Evolutionary conservation across 2,888 invertebrate genomes (phyloP), one percentile per base, ranked within the genome.

Genomic region (Polyommatus iphigenia): DNA sequence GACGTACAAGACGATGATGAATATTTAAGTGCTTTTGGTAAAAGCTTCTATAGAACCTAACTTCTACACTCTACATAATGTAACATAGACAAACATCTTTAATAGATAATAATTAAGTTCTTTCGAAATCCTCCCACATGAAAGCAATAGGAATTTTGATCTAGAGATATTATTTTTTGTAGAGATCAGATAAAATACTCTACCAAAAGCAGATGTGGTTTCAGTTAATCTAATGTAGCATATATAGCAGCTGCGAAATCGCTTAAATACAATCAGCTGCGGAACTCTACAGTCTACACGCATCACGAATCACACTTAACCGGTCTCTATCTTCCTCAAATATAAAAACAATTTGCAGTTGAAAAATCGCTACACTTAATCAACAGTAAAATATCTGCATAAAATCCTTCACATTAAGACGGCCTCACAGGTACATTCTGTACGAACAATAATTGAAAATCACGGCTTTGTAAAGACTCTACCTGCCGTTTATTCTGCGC

Each of bases 401-500:
- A 54, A 5, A 18, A 67, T 18, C 67, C 67, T 67, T 67, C 67
- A 67, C 29, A 29, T 67, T 67, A 29, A 15, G 24, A 15, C 15
- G 29, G 29, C 67, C 29, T 67, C 15, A 67, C 67, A 67, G 67
- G 67, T 67, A 62, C 62, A 62, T 32, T 6, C 15, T 67, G 67
- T 15, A 20, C 67, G 29, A 67, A 67, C 67, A 67, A 67, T 29
- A 32, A 29, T 32, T 29, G 15, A 67, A 67, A 67, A 29, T 32
- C 67, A 6, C 29, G 29, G 6, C 2, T 20, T 67, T 29, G n/a
- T n/a, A 20, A 59, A 20, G 59, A 32, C n/a, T 72, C 72, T 72
- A 72, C 72, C 72, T 72, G 72, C 72, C 18, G 36, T 41, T n/a
- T 36, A 71, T 36, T 36, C 82, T 82, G 81, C 81, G 83, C 81